A percentile compares a stretch with the other conserved stretches of the same genome.
Evolutionary conservation across 2,888 invertebrate species (phyloP).

Genomic region (Torymus tubicola): DNA sequence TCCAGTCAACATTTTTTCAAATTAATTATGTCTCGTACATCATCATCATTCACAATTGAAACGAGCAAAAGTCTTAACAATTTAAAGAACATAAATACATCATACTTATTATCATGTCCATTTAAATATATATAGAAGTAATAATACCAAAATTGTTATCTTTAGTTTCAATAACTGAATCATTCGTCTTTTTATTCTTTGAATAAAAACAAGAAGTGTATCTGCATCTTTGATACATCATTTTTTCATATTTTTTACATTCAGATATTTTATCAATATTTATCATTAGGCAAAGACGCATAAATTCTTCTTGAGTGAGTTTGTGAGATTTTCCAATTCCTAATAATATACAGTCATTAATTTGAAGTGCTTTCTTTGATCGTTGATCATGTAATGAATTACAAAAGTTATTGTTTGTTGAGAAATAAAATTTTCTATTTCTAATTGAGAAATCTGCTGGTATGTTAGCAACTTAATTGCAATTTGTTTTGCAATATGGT

Average conservation of each 20-base stretch:
- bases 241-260: too few species aligned
- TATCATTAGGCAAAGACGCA: too few species aligned
- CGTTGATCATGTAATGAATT: background rate
- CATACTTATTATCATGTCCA: slow-evolving; percentile 9
- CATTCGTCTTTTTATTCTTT: background rate
- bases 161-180: slow-evolving; percentile 2
- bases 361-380: background rate
- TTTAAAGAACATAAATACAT: slow-evolving; percentile 11
- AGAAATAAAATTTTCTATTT: too few species aligned
- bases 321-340: background rate
- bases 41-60: background rate
- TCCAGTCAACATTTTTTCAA: slow-evolving; percentile 1
- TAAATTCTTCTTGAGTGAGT: background rate
- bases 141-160: background rate
- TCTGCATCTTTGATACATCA: too few species aligned
- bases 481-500: too few species aligned
- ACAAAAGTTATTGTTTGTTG: too few species aligned
- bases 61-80: background rate
- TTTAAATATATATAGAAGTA: slow-evolving; percentile 12
- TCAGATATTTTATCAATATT: too few species aligned
- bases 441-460: too few species aligned
- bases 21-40: background rate
- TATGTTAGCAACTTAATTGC: too few species aligned
- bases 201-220: background rate
- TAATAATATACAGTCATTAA: background rate